Percentiles rank a stretch among this genome's conserved stretches.
These are phyloP conservation scores for Buphagus erythrorhynchus DNA, from an alignment of 2,797 vertebrate species.

Conservation along the genomic window DNA sequence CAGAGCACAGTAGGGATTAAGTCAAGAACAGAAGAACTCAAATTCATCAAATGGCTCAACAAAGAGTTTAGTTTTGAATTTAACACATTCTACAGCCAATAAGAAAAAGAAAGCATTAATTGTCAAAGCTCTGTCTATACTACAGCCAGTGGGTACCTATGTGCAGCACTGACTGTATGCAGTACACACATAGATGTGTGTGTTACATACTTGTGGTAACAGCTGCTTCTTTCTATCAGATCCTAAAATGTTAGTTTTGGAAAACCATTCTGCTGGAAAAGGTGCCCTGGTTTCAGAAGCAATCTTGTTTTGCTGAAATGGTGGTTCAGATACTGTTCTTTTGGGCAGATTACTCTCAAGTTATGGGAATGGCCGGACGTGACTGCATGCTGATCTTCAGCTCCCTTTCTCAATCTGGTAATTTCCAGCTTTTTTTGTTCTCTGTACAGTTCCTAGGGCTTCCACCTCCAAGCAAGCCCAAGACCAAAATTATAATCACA, in stretches of 20 bases:
- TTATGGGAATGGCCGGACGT: neutral
- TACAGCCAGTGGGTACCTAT: neutral
- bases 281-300: neutral
- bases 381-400: neutral
- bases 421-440: neutral
- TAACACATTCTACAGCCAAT: neutral
- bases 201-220: fast-evolving
- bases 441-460: neutral
- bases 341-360: neutral
- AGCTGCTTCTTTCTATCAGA: neutral
- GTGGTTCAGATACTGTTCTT: neutral
- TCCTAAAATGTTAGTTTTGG: neutral
- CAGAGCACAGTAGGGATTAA: neutral
- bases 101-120: neutral
- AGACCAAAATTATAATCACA: neutral
- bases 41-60: neutral
- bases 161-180: neutral
- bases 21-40: neutral
- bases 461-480: neutral
- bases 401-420: neutral
- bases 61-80: neutral
- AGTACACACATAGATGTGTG: neutral
- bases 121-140: neutral
- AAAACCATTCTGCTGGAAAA: neutral
- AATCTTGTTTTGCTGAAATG: neutral